A percentile compares a stretch with the other conserved stretches of the same genome.
These are phyloP conservation scores for Brachylomia viminalis DNA, from an alignment of 2,888 invertebrate species.

Conservation along the genomic window DNA sequence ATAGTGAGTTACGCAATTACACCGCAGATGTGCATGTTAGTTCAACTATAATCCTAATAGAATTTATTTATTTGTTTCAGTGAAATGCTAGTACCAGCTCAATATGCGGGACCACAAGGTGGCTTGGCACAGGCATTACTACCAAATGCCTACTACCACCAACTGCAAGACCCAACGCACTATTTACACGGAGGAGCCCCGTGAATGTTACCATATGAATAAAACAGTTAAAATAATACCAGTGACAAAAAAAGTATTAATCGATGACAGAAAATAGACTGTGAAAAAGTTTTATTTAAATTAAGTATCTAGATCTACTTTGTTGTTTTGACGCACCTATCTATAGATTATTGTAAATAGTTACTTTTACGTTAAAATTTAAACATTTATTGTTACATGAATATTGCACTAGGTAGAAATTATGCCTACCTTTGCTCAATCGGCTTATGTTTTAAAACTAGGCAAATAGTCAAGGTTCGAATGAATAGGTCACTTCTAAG, in stretches of 20 bases:
- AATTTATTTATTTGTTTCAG: conserved; percentile 74
- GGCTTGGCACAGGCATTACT: conserved; percentile 83
- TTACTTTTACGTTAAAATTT: conserved; percentile 7
- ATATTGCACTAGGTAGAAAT: neutral
- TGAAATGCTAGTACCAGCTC: conserved; percentile 87
- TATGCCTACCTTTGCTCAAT: neutral
- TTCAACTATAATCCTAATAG: neutral
- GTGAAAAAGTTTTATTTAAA: conserved; percentile 41
- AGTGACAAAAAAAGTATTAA: conserved; percentile 29
- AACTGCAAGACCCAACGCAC: conserved; percentile 85
- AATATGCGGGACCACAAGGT: conserved; percentile 84
- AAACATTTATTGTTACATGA: conserved; percentile 10
- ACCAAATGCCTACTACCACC: conserved; percentile 87
- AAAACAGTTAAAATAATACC: conserved; percentile 5
- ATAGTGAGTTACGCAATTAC: too few relatives aligned
- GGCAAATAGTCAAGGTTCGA: neutral
- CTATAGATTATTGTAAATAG: conserved; percentile 36
- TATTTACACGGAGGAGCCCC: conserved; percentile 82
- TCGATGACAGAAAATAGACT: conserved; percentile 31
- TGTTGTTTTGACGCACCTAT: conserved; percentile 32
- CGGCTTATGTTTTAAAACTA: neutral
- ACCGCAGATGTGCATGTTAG: neutral
- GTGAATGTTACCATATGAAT: conserved; percentile 63
- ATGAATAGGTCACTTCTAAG: neutral
- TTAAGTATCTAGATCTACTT: neutral